A percentile compares a stretch with the other conserved stretches of the same genome.
These are phyloP conservation scores for Sylvia atricapilla DNA, from an alignment of 2,113 vertebrate species.

Conservation along the genomic window DNA sequence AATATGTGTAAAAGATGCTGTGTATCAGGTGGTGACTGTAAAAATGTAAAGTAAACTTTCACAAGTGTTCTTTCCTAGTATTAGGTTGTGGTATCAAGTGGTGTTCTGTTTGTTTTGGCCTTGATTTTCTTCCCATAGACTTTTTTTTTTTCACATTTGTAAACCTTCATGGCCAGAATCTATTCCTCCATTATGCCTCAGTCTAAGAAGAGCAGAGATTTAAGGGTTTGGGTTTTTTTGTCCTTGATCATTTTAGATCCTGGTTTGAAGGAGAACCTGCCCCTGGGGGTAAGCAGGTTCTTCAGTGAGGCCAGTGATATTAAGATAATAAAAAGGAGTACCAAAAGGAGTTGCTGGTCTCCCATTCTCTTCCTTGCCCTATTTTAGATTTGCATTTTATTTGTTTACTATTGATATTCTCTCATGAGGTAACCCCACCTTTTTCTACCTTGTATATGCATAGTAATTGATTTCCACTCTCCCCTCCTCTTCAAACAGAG, in stretches of 20 bases:
- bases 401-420: not conserved
- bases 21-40: not conserved
- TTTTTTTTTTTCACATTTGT: not conserved
- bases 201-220: not conserved
- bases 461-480: not conserved
- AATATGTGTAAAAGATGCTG: not conserved
- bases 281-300: not conserved
- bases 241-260: not conserved
- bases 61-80: not conserved
- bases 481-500: not conserved
- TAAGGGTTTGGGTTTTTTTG: not conserved
- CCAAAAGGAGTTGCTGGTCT: not conserved
- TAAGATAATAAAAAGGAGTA: too few species aligned
- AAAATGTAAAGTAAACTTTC: constrained; percentile 14
- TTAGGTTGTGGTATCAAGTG: constrained; percentile 9
- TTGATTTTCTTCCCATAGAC: not conserved
- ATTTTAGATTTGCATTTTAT: not conserved
- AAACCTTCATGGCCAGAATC: not conserved
- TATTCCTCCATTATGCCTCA: not conserved
- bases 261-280: not conserved
- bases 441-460: not conserved
- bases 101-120: constrained; percentile 14
- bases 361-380: not conserved
- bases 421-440: not conserved
- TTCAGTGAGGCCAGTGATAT: not conserved